Base-by-base conservation (phyloP, 2,113 vertebrate species). In the Pterophyllum scalare region DNA sequence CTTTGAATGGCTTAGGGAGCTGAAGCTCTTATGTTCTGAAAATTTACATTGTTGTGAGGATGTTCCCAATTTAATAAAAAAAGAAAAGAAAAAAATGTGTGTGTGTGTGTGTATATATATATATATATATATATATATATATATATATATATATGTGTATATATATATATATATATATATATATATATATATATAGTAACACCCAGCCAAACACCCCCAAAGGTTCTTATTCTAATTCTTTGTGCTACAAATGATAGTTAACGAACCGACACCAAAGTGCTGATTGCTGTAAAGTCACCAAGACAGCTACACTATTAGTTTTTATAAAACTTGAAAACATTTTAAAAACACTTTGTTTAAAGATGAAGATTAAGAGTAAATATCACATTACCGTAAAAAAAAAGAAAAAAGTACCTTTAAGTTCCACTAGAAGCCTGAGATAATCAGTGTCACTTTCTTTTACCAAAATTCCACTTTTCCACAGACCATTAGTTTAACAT, bases 181-280 rank as follows among this genome's bases (percentile, higher is more conserved):
- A 1, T 88, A 90, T 84, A 13, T 11, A 3, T 12, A 40, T 22
- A 11, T 75, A 38, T 8, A 38, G 35, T 38, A 38, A 38, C 65
- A 59, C 49, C 33, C 56, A 62, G 70, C 33, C 84, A 77, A 4
- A 38, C 35, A 38, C 8, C 35, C 8, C 35, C 35, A 33, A 33
- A 33, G 7, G 28, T 28, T 56, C 52, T 67, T 58, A 56, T 60
- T 35, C 61, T 38, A 31, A 13, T 59, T 57, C 70, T 77, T 59
- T 81, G 52, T 79, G 82, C 82, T 90, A 88, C 78, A 84, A 77
- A 87, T 75, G 35, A 77, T 72, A 87, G 78, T 90, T 86, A 94
- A 90, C 82, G 84, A 72, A 80, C 92, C 90, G 72, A 94, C 82
- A 93, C 93, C 87, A 93, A 88, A 94, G 94, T 92, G 93, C 92